Evolutionary conservation across 2,888 invertebrate genomes (phyloP).

Genomic region (Troglohyphantes excavatus): DNA sequence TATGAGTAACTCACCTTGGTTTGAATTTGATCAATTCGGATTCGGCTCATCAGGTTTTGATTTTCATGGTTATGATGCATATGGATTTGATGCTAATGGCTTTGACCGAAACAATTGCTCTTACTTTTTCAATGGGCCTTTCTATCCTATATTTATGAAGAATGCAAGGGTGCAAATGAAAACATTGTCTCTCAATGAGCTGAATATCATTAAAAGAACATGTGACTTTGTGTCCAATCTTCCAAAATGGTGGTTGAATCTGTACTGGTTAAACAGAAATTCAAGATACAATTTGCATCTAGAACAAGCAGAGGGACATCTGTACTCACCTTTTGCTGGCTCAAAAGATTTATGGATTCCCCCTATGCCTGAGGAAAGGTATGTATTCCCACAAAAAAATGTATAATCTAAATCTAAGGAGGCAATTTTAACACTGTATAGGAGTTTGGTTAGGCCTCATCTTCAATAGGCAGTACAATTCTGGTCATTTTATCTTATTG

Average conservation of each 20-base stretch:
- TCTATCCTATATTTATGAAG: conserved; percentile 81
- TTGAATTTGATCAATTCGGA: conserved; percentile 80
- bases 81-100: conserved; percentile 82
- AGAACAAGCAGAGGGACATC: background rate
- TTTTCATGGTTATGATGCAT: conserved; percentile 81
- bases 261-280: conserved; percentile 65
- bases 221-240: conserved; percentile 46
- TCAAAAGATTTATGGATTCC: conserved; percentile 81
- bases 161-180: conserved; percentile 80
- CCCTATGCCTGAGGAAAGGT: conserved; percentile 81
- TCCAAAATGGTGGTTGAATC: conserved; percentile 67
- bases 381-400: background rate
- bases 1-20: conserved; percentile 15
- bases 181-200: conserved; percentile 1
- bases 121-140: conserved; percentile 81
- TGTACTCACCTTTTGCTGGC: conserved; percentile 23
- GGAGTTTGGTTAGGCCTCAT: no score
- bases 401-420: no score
- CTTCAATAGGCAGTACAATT: no score
- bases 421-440: no score
- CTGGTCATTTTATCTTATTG: no score
- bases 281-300: background rate
- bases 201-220: conserved; percentile 49
- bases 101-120: conserved; percentile 81
- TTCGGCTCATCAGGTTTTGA: conserved; percentile 81